Base-by-base conservation (phyloP, 2,113 vertebrate genomes). In the Acrocephalus kingi region DNA sequence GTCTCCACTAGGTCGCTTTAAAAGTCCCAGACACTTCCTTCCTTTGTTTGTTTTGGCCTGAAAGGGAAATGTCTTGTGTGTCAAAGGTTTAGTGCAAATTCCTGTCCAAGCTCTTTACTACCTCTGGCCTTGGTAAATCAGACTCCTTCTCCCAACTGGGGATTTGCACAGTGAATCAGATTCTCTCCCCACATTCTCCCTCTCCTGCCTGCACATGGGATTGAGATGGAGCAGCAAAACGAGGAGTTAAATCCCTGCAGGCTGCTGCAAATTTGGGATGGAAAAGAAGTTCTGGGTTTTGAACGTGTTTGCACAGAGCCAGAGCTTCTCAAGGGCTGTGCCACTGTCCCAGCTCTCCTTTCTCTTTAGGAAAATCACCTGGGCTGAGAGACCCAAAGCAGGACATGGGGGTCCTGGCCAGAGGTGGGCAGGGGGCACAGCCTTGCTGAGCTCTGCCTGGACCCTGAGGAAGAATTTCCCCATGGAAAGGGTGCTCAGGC, bases 11-110 rank as follows among this genome's bases (percentile, higher is more conserved):
- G 94, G 94, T 86, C 33, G 30, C 90, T 96, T 95, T 89, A 90
- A 86, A 95, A 96, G 95, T 97, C 94, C 96, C 92, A 91, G 94
- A 97, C 94, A 79, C 21, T 97, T 96, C 96, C 96, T 97, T 97
- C 97, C 96, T 95, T 88, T 96, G 96, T 96, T 97, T 96, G 89
- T 84, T 87, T 97, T 97, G 96, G 96, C 96, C 81, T 78, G 89
- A 93, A 97, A 94, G 89, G 96, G 92, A 97, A 97, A 97, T 94
- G 94, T 96, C 96, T 96, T 96, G 77, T 93, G 81, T 95, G 96
- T 94, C 91, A 94, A 88, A 93, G 87, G 96, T 89, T 96, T 77
- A 48, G 64, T 54, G 86, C 92, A 48, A 73, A 92, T 96, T 95
- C 95, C 95, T 93, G 85, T 11, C 92, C 92, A 18, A 74, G 86